Conservation (phyloP, 2,797 vertebrate species). For the Poeciliopsis presidionis region DNA sequence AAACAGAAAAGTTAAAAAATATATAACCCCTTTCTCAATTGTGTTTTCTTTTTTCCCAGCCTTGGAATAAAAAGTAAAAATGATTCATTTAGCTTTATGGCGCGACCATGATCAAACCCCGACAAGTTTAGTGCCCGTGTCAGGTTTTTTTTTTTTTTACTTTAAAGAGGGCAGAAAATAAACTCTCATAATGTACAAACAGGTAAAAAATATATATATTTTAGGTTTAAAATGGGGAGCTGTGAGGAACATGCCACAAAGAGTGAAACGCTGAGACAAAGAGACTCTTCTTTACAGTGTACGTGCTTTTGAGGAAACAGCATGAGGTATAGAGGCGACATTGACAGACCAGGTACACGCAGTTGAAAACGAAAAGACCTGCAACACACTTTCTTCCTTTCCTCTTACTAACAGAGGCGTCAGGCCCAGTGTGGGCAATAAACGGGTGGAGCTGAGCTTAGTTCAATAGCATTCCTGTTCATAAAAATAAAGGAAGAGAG, state of each 20-base stretch:
- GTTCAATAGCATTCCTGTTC: constrained; percentile 16
- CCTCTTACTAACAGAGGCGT: constrained; percentile 24
- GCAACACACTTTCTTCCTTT: constrained; percentile 16
- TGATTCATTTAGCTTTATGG: constrained; percentile 43
- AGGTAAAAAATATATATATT: constrained; percentile 39
- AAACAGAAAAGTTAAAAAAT: constrained; percentile 76
- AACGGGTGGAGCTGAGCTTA: constrained; percentile 26
- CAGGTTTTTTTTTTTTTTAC: constrained; percentile 20
- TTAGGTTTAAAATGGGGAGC: constrained; percentile 21
- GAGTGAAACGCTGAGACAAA: constrained; percentile 40
- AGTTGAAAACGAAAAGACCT: constrained; percentile 33
- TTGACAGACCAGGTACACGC: constrained; percentile 66
- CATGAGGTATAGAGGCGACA: constrained; percentile 69
- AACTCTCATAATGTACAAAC: constrained; percentile 52
- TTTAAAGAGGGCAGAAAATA: constrained; percentile 58
- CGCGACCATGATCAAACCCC: constrained; percentile 43
- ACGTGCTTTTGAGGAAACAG: constrained; percentile 67
- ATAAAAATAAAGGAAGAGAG: constrained; percentile 15
- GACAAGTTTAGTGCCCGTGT: constrained; percentile 66
- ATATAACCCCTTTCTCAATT: constrained; percentile 57
- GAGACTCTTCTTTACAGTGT: constrained; percentile 58
- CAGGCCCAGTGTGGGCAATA: constrained; percentile 7
- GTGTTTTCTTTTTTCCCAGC: constrained; percentile 18
- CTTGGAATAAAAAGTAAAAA: constrained; percentile 58
- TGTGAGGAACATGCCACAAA: constrained; percentile 60